Base-by-base conservation (phyloP, 2,113 vertebrate genomes). In the Lasiurus cinereus region DNA sequence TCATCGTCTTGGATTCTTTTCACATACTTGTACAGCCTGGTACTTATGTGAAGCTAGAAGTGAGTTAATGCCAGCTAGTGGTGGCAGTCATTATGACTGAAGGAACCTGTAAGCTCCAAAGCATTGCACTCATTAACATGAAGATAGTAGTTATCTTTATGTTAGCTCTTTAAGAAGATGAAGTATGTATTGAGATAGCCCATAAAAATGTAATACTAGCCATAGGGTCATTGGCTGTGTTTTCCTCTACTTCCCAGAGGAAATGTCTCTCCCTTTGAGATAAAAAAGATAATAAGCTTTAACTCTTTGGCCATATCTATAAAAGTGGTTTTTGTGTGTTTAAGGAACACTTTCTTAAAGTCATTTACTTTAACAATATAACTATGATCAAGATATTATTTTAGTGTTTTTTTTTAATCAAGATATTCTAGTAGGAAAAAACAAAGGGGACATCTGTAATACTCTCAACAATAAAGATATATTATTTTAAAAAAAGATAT, bases 41-140 rank as follows among this genome's bases (percentile, higher is more conserved):
- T 48, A 83, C 69, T 27, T 85, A 93, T 33, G 5, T 79, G 39
- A 96, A 54, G n/a, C 50, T 78, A 92, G 59, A 80, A 94, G 27
- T 95, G 67, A 94, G 50, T 88, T 72, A 59, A 67, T 94, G 19
- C 50, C 70, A 77, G n/a, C 89, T 80, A 91, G 70, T 76, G 74
- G 56, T 87, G 27, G 11, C 52, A 93, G 16, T 94, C 82, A 59
- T 85, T 87, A 59, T 83, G 31, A 89, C 14, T 16, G 16, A 54
- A 92, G 33, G 39, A 59, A 64, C 18, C 43, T 74, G 14, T 88
- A 54, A 94, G 24, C 31, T 43, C 73, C 56, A 80, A 54, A 96
- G 36, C 50, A 46, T 78, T 90, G 54, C 31, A 52, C 29, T 82
- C 27, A 87, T 50, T 78, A 73, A 85, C 5, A 16, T 52, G 72